Evolutionary conservation across 2,888 invertebrate genomes (phyloP).

Genomic region (Philaethria dido): DNA sequence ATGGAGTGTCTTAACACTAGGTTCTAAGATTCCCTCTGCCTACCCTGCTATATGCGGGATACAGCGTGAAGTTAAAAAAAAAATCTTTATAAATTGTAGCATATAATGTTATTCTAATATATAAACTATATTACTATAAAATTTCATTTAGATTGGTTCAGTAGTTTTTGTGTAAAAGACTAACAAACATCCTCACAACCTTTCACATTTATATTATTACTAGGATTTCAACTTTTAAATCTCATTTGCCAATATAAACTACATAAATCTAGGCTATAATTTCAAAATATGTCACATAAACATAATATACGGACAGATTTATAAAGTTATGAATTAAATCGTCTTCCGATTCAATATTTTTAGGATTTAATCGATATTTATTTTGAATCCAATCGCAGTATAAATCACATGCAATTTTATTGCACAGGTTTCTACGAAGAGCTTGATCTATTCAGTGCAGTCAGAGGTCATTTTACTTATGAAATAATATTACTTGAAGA

Average conservation of each 20-base stretch:
- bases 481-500: constrained; percentile 43
- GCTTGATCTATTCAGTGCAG: constrained; percentile 44
- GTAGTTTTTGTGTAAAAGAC: no score
- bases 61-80: no score
- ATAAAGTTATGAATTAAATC: constrained; percentile 15
- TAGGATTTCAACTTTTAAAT: neutral
- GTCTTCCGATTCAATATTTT: constrained; percentile 20
- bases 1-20: no score
- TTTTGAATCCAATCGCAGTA: constrained; percentile 27
- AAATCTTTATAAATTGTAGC: no score
- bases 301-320: neutral
- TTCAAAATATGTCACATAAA: constrained; percentile 14
- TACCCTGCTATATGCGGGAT: no score
- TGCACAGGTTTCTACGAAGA: constrained; percentile 37
- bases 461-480: constrained; percentile 42
- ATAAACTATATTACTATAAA: no score
- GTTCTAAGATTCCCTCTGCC: no score
- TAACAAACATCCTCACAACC: no score
- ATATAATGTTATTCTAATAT: no score
- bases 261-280: constrained; percentile 14
- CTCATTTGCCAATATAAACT: no score
- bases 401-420: constrained; percentile 39
- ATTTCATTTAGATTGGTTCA: no score
- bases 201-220: no score
- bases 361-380: constrained; percentile 25